Conservation (phyloP, 2,888 invertebrate genomes). For the Siphonodentalium dalli region DNA sequence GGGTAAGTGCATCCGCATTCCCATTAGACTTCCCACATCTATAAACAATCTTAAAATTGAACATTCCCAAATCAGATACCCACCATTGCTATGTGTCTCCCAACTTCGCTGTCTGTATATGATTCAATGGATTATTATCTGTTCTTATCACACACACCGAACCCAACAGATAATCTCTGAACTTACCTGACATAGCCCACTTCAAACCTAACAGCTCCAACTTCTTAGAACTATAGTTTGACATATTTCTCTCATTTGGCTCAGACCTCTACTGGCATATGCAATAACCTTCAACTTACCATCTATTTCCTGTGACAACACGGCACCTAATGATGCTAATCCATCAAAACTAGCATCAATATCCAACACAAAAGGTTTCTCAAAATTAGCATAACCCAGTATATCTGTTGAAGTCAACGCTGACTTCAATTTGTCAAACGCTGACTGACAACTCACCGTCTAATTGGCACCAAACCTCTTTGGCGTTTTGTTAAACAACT, state of each 20-base stretch:
- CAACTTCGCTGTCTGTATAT: constrained; percentile 26
- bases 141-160: constrained; percentile 22
- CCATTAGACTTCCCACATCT: constrained; percentile 21
- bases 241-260: constrained; percentile 13
- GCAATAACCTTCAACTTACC: constrained; percentile 13
- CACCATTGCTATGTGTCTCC: constrained; percentile 32
- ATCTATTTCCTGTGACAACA: constrained; percentile 31
- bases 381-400: constrained; percentile 33
- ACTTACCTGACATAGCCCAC: constrained; percentile 33
- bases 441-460: neutral
- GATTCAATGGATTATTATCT: constrained; percentile 23
- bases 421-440: neutral
- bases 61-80: constrained; percentile 28
- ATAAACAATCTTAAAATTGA: constrained; percentile 29
- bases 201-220: constrained; percentile 31
- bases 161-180: constrained; percentile 23
- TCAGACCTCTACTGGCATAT: constrained; percentile 35
- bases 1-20: constrained; percentile 31
- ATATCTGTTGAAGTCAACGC: constrained; percentile 6
- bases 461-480: neutral
- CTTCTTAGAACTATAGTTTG: constrained; percentile 31
- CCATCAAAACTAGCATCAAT: constrained; percentile 28
- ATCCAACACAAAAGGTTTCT: constrained; percentile 28
- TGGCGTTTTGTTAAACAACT: too few relatives aligned
- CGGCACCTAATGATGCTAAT: constrained; percentile 26